Evolutionary conservation across 1,140 invertebrate genomes (phyloP).

Genomic region (Cecropterus lyciades): DNA sequence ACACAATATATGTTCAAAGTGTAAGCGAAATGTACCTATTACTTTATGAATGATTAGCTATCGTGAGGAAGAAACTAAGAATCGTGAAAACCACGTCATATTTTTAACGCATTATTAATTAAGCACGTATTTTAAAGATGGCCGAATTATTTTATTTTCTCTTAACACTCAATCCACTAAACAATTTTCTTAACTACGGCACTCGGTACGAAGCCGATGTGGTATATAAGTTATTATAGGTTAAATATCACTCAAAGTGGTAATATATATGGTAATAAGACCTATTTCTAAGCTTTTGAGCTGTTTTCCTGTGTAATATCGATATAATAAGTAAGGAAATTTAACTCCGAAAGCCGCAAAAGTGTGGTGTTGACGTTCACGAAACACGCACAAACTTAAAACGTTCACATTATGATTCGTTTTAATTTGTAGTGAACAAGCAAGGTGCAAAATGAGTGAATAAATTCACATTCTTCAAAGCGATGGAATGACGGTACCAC

Average conservation of each 20-base stretch:
- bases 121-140: background rate
- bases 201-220: slow-evolving; percentile 51
- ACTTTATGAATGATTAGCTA: too few species aligned
- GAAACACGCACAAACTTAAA: background rate
- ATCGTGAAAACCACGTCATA: too few species aligned
- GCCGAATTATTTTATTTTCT: slow-evolving; percentile 20
- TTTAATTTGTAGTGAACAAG: background rate
- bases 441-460: background rate
- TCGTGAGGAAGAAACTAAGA: too few species aligned
- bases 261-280: background rate
- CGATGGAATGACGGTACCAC: background rate
- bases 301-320: slow-evolving; percentile 13
- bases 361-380: background rate
- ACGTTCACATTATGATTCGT: too few species aligned
- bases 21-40: too few species aligned
- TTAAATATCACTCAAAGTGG: background rate
- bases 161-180: slow-evolving; percentile 59
- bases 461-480: background rate
- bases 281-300: slow-evolving; percentile 24
- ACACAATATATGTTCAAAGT: too few species aligned
- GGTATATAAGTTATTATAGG: background rate
- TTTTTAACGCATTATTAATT: background rate
- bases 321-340: slow-evolving; percentile 11
- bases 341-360: background rate
- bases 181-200: slow-evolving; percentile 62